Evolutionary conservation across 2,113 vertebrate genomes (phyloP).

Genomic region (Lepisosteus oculatus): DNA sequence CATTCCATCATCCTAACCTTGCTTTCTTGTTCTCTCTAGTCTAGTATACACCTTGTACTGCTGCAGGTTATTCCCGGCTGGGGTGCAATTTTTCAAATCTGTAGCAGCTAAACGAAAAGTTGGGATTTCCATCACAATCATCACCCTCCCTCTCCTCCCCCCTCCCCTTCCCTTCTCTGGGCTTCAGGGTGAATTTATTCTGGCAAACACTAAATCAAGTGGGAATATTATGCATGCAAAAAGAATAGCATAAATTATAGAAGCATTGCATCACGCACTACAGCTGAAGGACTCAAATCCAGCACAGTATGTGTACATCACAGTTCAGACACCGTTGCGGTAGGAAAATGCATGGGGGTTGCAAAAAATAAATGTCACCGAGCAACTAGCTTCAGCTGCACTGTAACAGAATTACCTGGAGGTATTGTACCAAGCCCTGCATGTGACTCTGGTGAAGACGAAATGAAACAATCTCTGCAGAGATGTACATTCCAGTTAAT

Average conservation of each 20-base stretch:
- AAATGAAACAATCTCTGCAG: not conserved
- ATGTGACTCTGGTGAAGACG: not conserved
- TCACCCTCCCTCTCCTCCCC: not conserved
- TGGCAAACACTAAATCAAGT: constrained; percentile 25
- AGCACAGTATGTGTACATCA: constrained; percentile 2
- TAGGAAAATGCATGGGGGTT: not conserved
- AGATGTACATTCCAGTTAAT: not conserved
- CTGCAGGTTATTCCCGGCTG: not conserved
- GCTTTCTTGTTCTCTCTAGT: constrained; percentile 8
- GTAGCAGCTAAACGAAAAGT: too few relatives aligned
- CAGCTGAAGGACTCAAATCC: constrained; percentile 11
- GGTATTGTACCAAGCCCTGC: not conserved
- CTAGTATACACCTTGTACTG: constrained; percentile 12
- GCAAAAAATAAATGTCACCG: not conserved
- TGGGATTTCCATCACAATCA: too few relatives aligned
- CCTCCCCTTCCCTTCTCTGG: not conserved
- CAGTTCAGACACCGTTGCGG: not conserved
- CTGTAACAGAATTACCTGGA: not conserved
- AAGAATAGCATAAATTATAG: constrained; percentile 18
- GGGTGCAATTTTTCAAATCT: too few relatives aligned
- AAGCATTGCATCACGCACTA: not conserved
- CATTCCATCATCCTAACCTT: constrained; percentile 5
- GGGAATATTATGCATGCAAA: constrained; percentile 19
- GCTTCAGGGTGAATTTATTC: constrained; percentile 9
- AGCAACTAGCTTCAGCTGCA: not conserved